These are phyloP conservation scores for Epinotia bilunana DNA, from an alignment of 2,888 invertebrate species.

Conservation along the genomic window DNA sequence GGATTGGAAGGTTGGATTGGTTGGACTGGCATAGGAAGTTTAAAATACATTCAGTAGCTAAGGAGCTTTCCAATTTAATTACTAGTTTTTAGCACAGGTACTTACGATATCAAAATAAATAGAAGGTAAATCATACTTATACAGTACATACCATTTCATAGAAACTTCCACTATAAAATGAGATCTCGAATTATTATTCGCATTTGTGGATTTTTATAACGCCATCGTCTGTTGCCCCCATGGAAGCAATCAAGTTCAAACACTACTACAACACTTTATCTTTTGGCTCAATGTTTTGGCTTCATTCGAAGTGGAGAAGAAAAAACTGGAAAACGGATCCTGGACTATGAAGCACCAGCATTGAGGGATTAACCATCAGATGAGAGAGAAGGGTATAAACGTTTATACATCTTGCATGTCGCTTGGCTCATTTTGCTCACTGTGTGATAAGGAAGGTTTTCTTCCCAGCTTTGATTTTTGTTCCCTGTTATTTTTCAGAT, in stretches of 20 bases:
- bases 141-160: not conserved
- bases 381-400: not conserved
- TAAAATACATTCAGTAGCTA: not conserved
- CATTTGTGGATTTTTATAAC: not conserved
- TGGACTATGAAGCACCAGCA: not conserved
- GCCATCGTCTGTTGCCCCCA: not conserved
- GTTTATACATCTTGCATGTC: constrained; percentile 2
- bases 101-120: constrained; percentile 3
- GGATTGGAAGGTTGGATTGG: too few species aligned
- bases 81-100: not conserved
- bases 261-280: too few species aligned
- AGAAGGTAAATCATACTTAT: not conserved
- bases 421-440: constrained; percentile 5
- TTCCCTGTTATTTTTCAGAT: constrained; percentile 27
- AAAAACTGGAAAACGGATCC: not conserved
- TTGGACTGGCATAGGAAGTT: not conserved
- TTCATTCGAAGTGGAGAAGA: not conserved
- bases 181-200: constrained; percentile 8
- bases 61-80: not conserved
- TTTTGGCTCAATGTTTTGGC: too few species aligned
- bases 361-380: not conserved
- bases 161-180: not conserved
- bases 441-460: constrained; percentile 20
- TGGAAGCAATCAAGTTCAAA: too few species aligned
- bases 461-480: constrained; percentile 19